Evolutionary conservation across 1,140 invertebrate species (phyloP), one percentile per base, ranked within the genome.

Genomic region (Lerema accius): DNA sequence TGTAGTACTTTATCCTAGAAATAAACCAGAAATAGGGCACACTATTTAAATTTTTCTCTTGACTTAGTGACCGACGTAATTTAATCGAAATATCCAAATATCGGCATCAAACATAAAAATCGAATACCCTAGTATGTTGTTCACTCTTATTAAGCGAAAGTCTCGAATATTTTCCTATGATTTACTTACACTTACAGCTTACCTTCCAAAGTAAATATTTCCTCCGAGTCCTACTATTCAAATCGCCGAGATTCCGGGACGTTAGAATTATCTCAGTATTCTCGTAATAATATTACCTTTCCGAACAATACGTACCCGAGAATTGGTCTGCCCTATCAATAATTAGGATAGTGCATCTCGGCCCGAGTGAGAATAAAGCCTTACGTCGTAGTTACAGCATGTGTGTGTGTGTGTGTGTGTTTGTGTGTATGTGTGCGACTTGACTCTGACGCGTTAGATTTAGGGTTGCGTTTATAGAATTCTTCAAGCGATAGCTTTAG

Each of bases 321-420:
- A 73, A 74, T 78, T 78, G 80, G 75, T 80, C 76, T 79, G 71
- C 75, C 72, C 80, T 83, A 74, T 84, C 82, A 86, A 88, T 88
- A 88, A 89, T 89, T 86, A 89, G 85, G 84, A 79, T 84, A 88
- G 87, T 86, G 82, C 81, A 84, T 84, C 81, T 85, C 79, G 65
- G 75, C 76, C 76, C 77, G 76, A 84, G 78, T 80, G 82, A 80
- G 84, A 84, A 87, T 84, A 82, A 86, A 86, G 84, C 83, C 83
- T 80, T 76, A 63, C 77, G 81, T 86, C 86, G 81, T 78, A 70
- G 64, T 68, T 63, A 69, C 78, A 78, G n/a, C 70, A 69, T 59
- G 71, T 63, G 71, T 77, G 78, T 70, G 71, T 61, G 63, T 71
- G 65, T 80, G 66, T 73, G 65, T 71, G 65, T 80, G 66, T 73